Evolutionary conservation across 1,140 invertebrate species (phyloP).

Genomic region (Drosophila leontia): DNA sequence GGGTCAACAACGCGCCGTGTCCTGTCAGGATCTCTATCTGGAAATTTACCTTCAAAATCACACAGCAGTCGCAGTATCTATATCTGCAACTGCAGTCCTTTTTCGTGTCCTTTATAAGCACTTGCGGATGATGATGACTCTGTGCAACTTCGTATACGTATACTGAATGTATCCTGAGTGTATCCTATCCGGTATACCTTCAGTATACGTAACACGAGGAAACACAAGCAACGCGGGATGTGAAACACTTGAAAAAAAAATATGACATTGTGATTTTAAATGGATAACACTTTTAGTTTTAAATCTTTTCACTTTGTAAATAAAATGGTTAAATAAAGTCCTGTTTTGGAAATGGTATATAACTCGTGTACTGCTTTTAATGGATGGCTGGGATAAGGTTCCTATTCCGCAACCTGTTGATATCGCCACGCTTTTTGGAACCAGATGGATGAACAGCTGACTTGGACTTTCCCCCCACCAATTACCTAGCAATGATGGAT

Average conservation of each 20-base stretch:
- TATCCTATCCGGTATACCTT: conserved; percentile 99
- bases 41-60: conserved; percentile 10
- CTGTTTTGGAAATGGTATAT: not conserved
- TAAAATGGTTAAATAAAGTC: conserved; percentile 5
- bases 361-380: conserved; percentile 8
- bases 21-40: conserved; percentile 17
- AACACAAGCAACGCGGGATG: conserved; percentile 89
- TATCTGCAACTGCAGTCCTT: not conserved
- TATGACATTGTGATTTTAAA: not conserved
- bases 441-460: conserved; percentile 49
- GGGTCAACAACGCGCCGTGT: conserved; percentile 67
- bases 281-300: conserved; percentile 6
- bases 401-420: conserved; percentile 45
- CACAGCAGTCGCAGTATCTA: not conserved
- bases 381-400: conserved; percentile 20
- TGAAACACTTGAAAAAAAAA: conserved; percentile 14
- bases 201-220: conserved; percentile 99
- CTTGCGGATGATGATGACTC: conserved; percentile 36
- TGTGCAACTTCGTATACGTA: conserved; percentile 97
- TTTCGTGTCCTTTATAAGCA: conserved; percentile 6
- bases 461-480: conserved; percentile 2
- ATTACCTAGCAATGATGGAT: conserved; percentile 23
- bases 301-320: conserved; percentile 16
- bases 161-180: conserved; percentile 99
- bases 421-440: conserved; percentile 6